A percentile compares a stretch with the other conserved stretches of the same genome.
phyloP scores from a whole-genome alignment of 92 coral and sea anemone genomes.

The Epizoanthus fatuus region DNA sequence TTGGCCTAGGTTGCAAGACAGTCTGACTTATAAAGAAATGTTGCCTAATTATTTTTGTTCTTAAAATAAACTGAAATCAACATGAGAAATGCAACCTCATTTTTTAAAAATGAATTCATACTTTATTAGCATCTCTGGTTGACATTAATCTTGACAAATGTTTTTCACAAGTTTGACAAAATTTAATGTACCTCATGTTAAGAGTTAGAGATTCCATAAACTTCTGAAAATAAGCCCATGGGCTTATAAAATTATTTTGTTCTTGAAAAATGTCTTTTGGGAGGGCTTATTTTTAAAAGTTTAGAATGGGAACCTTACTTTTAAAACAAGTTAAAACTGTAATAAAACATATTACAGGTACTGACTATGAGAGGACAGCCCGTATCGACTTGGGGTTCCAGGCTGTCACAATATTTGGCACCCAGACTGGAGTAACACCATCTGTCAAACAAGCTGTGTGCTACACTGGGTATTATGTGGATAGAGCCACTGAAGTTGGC shows the following conservation, averaged over 20 bases:
- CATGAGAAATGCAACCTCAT: too few relatives aligned
- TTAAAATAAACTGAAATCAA: too few relatives aligned
- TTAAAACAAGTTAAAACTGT: background rate
- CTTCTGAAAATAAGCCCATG: background rate
- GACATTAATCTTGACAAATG: too few relatives aligned
- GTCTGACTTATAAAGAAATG: too few relatives aligned
- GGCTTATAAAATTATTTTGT: background rate
- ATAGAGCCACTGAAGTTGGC: slow-evolving; percentile 39
- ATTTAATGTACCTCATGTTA: too few relatives aligned
- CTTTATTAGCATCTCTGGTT: too few relatives aligned
- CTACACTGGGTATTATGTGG: slow-evolving; percentile 13
- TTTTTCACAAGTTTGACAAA: too few relatives aligned
- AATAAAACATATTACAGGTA: background rate
- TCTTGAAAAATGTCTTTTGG: background rate
- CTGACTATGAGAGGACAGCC: slow-evolving; percentile 31
- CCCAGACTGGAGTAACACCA: slow-evolving; percentile 23
- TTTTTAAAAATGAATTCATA: too few relatives aligned
- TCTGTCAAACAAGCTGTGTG: slow-evolving; percentile 20
- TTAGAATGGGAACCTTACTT: background rate
- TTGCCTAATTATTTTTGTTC: too few relatives aligned
- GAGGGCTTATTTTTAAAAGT: background rate
- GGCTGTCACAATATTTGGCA: slow-evolving; percentile 28
- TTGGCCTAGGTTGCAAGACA: too few relatives aligned
- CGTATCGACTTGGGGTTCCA: slow-evolving; percentile 23
- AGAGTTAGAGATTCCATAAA: background rate